Evolutionary conservation across 2,888 invertebrate genomes (phyloP).

Genomic region (Melangyna quadrimaculata): DNA sequence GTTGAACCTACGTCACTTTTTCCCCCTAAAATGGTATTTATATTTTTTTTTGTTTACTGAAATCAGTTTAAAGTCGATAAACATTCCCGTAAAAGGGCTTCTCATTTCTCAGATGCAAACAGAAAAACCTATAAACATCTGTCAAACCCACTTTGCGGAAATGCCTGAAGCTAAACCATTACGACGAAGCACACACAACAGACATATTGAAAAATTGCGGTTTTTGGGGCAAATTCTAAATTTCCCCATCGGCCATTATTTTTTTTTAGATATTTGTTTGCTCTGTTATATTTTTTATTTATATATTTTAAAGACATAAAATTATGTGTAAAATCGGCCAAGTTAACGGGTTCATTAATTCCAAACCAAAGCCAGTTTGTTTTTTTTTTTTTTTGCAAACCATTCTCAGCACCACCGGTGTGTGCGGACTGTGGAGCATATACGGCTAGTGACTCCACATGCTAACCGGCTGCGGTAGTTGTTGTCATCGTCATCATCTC

Average conservation of each 20-base stretch:
- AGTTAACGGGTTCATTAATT: constrained; percentile 57
- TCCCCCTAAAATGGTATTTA: constrained; percentile 5
- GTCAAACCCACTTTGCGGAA: constrained; percentile 14
- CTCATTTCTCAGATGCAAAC: background rate
- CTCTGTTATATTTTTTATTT: background rate
- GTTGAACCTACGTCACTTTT: constrained; percentile 40
- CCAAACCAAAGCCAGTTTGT: constrained; percentile 42
- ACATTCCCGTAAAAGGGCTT: constrained; percentile 38
- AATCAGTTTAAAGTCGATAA: constrained; percentile 56
- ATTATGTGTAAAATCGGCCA: constrained; percentile 30
- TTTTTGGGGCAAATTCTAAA: constrained; percentile 23
- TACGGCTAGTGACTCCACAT: constrained; percentile 57
- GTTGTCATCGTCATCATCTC: constrained; percentile 20
- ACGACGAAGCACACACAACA: constrained; percentile 3
- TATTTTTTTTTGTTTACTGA: background rate
- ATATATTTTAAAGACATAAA: constrained; percentile 1
- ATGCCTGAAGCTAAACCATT: constrained; percentile 10
- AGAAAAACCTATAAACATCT: constrained; percentile 7
- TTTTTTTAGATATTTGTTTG: background rate
- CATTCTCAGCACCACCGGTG: background rate
- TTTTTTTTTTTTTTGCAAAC: constrained; percentile 39
- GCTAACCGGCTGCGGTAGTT: background rate
- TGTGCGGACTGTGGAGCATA: background rate
- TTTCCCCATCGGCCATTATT: constrained; percentile 23
- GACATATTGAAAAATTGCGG: constrained; percentile 5